Evolutionary conservation across 2,113 vertebrate species (phyloP), one percentile per base, ranked within the genome.

Genomic region (Coptodon rendalli): DNA sequence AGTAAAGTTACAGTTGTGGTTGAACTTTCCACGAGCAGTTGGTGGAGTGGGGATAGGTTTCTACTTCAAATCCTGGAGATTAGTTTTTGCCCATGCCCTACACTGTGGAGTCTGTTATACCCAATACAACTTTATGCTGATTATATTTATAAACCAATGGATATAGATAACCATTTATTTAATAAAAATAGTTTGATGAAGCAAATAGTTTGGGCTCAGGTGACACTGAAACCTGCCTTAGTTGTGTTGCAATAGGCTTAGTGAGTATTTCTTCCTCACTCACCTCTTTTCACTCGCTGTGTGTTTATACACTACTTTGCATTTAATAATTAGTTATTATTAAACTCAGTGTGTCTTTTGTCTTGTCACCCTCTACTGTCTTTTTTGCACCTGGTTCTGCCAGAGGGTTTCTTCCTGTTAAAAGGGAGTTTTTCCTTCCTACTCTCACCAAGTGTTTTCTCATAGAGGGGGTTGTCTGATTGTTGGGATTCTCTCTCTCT

Each of bases 21-120:
- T 91, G 48, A 91, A 89, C 88, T 91, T 57, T 88, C 86, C 80
- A 48, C 19, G 16, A 90, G 84, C 82, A 81, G n/a, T 87, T 90
- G 2, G 48, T 63, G 80, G 73, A 89, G 68, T 83, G 66, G 89
- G 83, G 89, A 85, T 57, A 17, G 7, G 17, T 80, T 87, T 73
- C 82, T 89, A 85, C 22, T 66, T 59, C 12, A 81, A 61, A 82
- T 86, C 68, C 59, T 54, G 7, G 9, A 86, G 50, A 79, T 82
- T 82, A 63, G 68, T 80, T 80, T 78, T 53, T 24, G 10, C 53
- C 66, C 31, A 19, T 66, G 56, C 36, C 10, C 38, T 73, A 83
- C 80, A 78, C 80, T 54, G 45, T 13, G 52, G 34, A 78, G 57
- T 54, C 53, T 85, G 31, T 84, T 66, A 57, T 24, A 80, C 80